Evolutionary conservation across 2,113 vertebrate species (phyloP), one percentile per base, ranked within the genome.

Genomic region (Coreoperca whiteheadi): DNA sequence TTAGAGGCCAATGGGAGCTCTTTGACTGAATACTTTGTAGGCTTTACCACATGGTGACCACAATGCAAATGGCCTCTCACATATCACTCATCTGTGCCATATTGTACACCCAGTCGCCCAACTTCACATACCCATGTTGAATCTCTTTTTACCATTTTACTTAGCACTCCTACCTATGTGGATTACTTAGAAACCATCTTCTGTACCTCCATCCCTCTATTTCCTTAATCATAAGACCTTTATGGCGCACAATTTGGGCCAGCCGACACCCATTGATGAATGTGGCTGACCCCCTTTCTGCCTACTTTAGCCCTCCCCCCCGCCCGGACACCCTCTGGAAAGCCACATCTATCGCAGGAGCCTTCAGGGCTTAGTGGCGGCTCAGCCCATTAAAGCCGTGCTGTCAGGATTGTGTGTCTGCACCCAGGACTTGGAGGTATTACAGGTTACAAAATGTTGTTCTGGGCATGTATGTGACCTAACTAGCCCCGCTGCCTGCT

Each of bases 321-420:
- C n/a, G n/a, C n/a, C n/a, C n/a, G n/a, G 73, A 91, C 91, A 90
- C 88, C 81, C 91, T 87, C 80, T 75, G 61, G 77, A 87, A 92
- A 95, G 91, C 94, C 94, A 94, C 94, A 95, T 94, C 91, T 94
- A 91, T 93, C 39, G 32, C 82, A 77, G 54, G 66, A 79, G 75
- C 83, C 88, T 82, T 82, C 32, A 77, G 83, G 87, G 85, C 53
- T 89, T 69, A 86, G 80, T 68, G 84, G 80, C 76, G 77, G 87
- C 81, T 68, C 74, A 72, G 85, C 87, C 81, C 87, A 89, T 92
- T 92, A 93, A 93, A 93, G 60, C 6, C 18, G 23, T 72, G 23
- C 71, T 81, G 65, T 85, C 54, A 63, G 81, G 66, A 68, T 37
- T 82, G 51, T 77, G 54, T 68, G 81, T 83, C 54, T 65, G 61